Percentiles rank a stretch among this genome's conserved stretches.
These are phyloP conservation scores for Thripadectes ignobilis DNA, from an alignment of 2,797 vertebrate genomes.

Conservation along the genomic window DNA sequence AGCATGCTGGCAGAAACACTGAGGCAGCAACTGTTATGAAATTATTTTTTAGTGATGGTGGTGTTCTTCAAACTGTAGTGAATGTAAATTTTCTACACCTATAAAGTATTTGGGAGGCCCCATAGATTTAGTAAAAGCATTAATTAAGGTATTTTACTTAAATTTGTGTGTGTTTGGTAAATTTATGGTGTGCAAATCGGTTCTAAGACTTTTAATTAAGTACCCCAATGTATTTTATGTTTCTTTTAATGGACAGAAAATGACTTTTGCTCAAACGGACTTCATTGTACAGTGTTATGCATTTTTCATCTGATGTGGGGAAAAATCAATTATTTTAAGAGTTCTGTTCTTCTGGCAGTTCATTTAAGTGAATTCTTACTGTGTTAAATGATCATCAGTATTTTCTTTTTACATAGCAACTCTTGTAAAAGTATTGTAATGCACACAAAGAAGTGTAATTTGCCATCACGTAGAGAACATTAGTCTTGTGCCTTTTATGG, in stretches of 20 bases:
- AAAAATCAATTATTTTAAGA: conserved; percentile 81
- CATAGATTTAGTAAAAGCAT: not conserved
- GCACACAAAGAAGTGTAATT: conserved; percentile 65
- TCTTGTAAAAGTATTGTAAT: conserved; percentile 69
- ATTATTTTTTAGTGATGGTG: not conserved
- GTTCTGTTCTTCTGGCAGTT: conserved; percentile 72
- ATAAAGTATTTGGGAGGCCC: conserved; percentile 23
- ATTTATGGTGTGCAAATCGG: conserved; percentile 56
- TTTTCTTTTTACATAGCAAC: conserved; percentile 75
- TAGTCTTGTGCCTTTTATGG: conserved; percentile 64
- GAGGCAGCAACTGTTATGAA: conserved; percentile 17
- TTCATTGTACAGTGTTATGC: conserved; percentile 67
- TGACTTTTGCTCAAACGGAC: conserved; percentile 75
- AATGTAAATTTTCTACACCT: not conserved
- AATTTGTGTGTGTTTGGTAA: conserved; percentile 55
- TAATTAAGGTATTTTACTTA: conserved; percentile 35
- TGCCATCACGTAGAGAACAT: conserved; percentile 61
- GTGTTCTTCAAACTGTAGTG: not conserved
- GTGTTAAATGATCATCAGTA: conserved; percentile 73
- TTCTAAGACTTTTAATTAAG: conserved; percentile 70
- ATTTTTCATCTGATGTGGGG: conserved; percentile 74
- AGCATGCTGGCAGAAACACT: conserved; percentile 37
- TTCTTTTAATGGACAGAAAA: conserved; percentile 78
- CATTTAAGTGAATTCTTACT: conserved; percentile 77
- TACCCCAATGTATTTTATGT: conserved; percentile 68